Evolutionary conservation across 2,113 vertebrate genomes (phyloP).

Genomic region (Onychostoma macrolepis): DNA sequence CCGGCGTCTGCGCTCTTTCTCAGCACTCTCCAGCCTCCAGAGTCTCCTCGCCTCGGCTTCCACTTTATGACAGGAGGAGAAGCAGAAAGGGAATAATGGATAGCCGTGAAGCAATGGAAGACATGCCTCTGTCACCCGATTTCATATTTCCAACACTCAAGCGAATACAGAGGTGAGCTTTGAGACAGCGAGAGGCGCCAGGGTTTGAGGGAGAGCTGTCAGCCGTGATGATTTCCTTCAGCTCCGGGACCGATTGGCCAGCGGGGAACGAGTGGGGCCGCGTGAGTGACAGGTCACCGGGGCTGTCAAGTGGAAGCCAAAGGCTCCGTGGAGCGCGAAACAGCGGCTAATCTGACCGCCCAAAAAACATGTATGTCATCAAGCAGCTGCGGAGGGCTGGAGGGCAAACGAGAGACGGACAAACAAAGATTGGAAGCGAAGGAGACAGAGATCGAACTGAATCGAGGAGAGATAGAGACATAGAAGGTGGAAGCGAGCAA

Average conservation of each 20-base stretch:
- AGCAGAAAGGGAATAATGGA: slow-evolving; percentile 18
- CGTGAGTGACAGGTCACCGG: slow-evolving; percentile 32
- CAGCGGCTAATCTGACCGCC: slow-evolving; percentile 25
- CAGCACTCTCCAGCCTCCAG: slow-evolving; percentile 13
- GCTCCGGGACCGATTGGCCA: slow-evolving; percentile 15
- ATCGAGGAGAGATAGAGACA: neutral
- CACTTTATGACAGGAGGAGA: slow-evolving; percentile 23
- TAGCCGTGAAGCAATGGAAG: neutral
- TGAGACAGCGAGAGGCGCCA: neutral
- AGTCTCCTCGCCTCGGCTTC: neutral
- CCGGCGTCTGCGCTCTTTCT: neutral
- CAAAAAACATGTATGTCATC: slow-evolving; percentile 24
- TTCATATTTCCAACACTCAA: slow-evolving; percentile 4
- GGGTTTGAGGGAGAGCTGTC: slow-evolving; percentile 28
- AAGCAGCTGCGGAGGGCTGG: slow-evolving; percentile 10
- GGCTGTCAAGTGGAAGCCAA: slow-evolving; percentile 24
- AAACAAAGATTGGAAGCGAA: neutral
- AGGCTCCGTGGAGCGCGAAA: slow-evolving; percentile 18
- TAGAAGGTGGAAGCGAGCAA: neutral
- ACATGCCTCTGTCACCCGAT: slow-evolving; percentile 21
- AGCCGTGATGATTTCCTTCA: slow-evolving; percentile 23
- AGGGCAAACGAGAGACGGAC: slow-evolving; percentile 4
- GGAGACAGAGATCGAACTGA: neutral
- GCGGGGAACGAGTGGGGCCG: neutral
- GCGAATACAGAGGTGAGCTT: neutral